phyloP scores from a whole-genome alignment of 2,113 vertebrate species.

The Misgurnus anguillicaudatus region DNA sequence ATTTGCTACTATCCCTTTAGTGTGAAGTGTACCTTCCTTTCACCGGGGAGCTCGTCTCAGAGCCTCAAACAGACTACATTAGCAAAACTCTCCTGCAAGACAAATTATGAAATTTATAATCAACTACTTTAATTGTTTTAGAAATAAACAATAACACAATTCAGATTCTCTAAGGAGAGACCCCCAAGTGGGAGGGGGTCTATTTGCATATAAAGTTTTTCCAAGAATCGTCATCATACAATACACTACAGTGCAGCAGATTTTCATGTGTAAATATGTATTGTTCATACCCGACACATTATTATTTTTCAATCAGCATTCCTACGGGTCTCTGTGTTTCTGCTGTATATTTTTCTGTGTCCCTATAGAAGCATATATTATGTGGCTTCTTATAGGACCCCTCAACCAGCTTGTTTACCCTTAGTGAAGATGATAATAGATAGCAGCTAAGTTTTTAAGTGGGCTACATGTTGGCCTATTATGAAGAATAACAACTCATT shows the following conservation, averaged over 20 bases:
- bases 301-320: conserved; percentile 80
- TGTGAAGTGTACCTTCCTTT: conserved; percentile 25
- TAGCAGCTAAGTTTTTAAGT: conserved; percentile 55
- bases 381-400: conserved; percentile 55
- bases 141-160: conserved; percentile 77
- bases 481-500: conserved; percentile 55
- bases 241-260: conserved; percentile 61
- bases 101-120: conserved; percentile 43
- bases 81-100: conserved; percentile 32
- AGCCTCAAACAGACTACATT: conserved; percentile 44
- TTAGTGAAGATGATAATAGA: conserved; percentile 51
- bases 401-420: conserved; percentile 68
- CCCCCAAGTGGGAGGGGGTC: conserved; percentile 57
- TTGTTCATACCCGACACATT: conserved; percentile 67
- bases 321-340: conserved; percentile 59
- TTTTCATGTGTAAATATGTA: conserved; percentile 79
- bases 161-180: conserved; percentile 71
- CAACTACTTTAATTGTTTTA: conserved; percentile 56
- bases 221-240: conserved; percentile 72
- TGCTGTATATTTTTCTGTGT: conserved; percentile 55
- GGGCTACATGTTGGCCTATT: conserved; percentile 45
- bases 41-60: conserved; percentile 5
- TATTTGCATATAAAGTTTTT: conserved; percentile 79
- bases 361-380: conserved; percentile 69
- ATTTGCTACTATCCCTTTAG: conserved; percentile 2